Evolutionary conservation across 2,113 vertebrate genomes (phyloP).

Genomic region (Pluvianellus socialis): DNA sequence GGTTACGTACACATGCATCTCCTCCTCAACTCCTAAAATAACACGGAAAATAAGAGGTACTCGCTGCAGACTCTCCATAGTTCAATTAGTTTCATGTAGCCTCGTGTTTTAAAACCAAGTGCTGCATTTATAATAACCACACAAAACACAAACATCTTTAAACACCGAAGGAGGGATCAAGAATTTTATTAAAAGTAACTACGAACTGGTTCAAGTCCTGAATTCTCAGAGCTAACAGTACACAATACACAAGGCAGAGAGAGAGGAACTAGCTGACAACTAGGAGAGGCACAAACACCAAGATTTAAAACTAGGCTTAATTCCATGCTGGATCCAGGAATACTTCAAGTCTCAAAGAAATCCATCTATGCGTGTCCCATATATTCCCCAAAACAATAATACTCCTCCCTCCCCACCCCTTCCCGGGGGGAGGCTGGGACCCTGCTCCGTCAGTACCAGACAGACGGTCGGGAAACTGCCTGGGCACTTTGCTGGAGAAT

Average conservation of each 20-base stretch:
- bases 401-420: neutral
- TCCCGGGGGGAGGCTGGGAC: neutral
- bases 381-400: neutral
- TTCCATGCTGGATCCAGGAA: neutral
- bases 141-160: neutral
- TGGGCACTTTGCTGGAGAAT: rapidly evolving
- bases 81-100: neutral
- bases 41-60: neutral
- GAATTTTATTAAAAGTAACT: neutral
- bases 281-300: neutral
- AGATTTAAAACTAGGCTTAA: neutral
- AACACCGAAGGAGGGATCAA: neutral
- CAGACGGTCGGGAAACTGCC: neutral
- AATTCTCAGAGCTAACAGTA: neutral
- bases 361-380: neutral
- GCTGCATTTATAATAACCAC: neutral
- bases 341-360: neutral
- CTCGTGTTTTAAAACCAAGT: neutral
- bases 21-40: neutral
- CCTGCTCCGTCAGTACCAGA: rapidly evolving
- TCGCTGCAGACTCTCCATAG: neutral
- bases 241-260: neutral
- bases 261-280: neutral
- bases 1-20: neutral
- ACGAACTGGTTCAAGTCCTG: rapidly evolving